These are phyloP conservation scores for Aegypius monachus DNA, from an alignment of 2,113 vertebrate genomes.

Conservation along the genomic window DNA sequence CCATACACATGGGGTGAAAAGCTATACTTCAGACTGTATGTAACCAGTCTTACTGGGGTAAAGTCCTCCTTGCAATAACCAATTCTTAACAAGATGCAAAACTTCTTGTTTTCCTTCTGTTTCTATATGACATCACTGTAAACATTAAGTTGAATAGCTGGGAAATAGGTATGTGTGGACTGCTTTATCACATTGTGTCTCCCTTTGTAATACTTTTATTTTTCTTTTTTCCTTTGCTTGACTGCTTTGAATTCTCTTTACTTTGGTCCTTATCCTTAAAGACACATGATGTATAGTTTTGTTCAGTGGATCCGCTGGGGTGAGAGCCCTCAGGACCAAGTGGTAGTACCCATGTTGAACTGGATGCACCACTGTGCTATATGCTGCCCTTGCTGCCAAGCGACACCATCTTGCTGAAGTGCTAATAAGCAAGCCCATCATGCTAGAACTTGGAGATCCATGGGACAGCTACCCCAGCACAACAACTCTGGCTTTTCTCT, in stretches of 20 bases:
- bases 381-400: not conserved
- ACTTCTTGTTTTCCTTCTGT: not conserved
- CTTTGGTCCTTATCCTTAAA: not conserved
- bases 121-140: not conserved
- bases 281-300: not conserved
- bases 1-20: not conserved
- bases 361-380: fast-evolving
- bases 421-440: not conserved
- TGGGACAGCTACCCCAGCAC: not conserved
- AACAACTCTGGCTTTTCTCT: not conserved
- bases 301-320: not conserved
- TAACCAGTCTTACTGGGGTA: not conserved
- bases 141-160: not conserved
- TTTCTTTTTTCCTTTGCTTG: not conserved
- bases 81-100: not conserved
- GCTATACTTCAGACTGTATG: not conserved
- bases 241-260: not conserved
- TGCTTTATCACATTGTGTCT: not conserved
- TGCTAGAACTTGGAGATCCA: not conserved
- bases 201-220: fast-evolving
- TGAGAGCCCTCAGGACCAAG: not conserved
- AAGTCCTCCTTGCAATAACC: not conserved
- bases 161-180: not conserved
- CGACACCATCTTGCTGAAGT: not conserved
- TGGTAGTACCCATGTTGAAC: not conserved